These are phyloP conservation scores for Agrochola litura DNA, from an alignment of 2,888 invertebrate species.

Conservation along the genomic window DNA sequence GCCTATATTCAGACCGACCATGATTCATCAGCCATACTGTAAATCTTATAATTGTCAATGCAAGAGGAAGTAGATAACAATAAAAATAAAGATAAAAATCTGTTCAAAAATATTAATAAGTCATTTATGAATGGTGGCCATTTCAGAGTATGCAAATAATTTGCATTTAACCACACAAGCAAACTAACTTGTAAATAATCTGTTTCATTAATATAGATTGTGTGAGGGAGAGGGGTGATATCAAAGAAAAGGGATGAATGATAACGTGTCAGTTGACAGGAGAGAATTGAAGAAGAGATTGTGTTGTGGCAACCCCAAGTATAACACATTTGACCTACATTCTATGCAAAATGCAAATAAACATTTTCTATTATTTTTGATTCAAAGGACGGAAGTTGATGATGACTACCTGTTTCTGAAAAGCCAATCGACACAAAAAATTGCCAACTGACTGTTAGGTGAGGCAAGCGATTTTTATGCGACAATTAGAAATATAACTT, in stretches of 20 bases:
- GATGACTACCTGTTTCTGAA: background rate
- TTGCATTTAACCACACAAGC: slow-evolving; percentile 9
- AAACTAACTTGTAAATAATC: background rate
- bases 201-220: background rate
- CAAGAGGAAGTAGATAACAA: background rate
- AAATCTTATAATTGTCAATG: background rate
- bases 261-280: background rate
- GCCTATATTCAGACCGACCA: too few species aligned
- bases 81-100: background rate
- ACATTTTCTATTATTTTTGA: background rate
- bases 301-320: too few species aligned
- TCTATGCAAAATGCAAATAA: too few species aligned
- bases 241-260: background rate
- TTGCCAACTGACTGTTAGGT: too few species aligned
- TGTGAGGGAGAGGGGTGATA: background rate
- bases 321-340: too few species aligned
- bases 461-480: too few species aligned
- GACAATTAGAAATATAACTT: too few species aligned
- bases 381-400: background rate
- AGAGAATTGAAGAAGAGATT: background rate
- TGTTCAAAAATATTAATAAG: background rate
- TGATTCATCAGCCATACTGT: background rate
- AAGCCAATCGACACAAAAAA: background rate
- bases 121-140: background rate
- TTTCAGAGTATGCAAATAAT: background rate